These are phyloP conservation scores for Dipodomys spectabilis DNA, from an alignment of 2,113 vertebrate species.

Conservation along the genomic window DNA sequence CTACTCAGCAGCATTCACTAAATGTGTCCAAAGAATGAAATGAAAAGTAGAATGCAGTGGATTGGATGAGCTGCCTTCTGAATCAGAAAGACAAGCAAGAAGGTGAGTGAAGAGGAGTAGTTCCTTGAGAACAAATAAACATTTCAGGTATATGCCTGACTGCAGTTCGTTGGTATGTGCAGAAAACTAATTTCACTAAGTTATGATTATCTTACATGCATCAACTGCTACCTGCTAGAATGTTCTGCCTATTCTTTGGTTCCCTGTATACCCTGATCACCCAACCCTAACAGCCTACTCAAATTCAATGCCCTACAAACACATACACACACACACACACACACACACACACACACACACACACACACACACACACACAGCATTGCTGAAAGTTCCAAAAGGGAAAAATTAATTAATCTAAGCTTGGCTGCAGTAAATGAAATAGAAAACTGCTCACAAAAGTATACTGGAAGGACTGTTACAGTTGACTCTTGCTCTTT, in stretches of 20 bases:
- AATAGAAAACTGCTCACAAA: not conserved
- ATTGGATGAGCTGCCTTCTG: not conserved
- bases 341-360: too few relatives aligned
- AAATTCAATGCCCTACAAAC: not conserved
- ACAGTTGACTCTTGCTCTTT: not conserved
- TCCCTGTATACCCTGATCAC: not conserved
- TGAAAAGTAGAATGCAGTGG: not conserved
- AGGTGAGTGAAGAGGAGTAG: not conserved
- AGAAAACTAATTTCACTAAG: not conserved
- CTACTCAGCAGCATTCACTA: not conserved
- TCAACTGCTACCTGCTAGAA: not conserved
- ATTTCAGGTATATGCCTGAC: not conserved
- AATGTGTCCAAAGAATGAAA: not conserved
- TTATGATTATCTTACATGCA: not conserved
- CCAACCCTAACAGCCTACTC: not conserved
- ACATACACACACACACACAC: too few relatives aligned
- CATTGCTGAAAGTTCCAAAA: not conserved
- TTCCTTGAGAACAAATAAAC: not conserved
- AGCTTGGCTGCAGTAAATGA: not conserved
- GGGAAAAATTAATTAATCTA: not conserved
- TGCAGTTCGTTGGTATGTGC: not conserved
- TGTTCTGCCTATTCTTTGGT: not conserved
- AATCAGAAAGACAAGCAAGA: not conserved
- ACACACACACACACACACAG: not conserved
- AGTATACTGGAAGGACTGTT: not conserved